Percentiles rank a stretch among this genome's conserved stretches.
phyloP scores from a whole-genome alignment of 2,888 invertebrate genomes.

The Halictus ligatus region DNA sequence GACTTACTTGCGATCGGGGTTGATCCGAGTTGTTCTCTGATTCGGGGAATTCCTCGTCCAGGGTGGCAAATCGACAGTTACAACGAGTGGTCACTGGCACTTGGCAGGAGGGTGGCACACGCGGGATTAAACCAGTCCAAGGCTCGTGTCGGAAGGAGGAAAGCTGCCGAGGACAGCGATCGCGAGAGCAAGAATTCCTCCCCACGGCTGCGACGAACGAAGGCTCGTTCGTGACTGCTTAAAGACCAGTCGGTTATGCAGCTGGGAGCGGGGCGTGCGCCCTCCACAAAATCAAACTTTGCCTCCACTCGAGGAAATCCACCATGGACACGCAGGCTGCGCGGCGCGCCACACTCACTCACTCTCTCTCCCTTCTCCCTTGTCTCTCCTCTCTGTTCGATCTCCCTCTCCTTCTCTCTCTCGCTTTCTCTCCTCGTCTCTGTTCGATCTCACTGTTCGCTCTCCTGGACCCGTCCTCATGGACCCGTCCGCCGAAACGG shows the following conservation, averaged over 20 bases:
- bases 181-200: not conserved
- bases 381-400: not conserved
- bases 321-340: constrained; percentile 30
- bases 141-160: not conserved
- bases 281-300: constrained; percentile 71
- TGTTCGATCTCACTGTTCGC: not conserved
- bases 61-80: not conserved
- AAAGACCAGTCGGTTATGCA: constrained; percentile 72
- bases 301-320: constrained; percentile 63
- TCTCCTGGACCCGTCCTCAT: not conserved
- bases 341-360: constrained; percentile 16
- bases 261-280: constrained; percentile 73
- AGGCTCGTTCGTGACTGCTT: constrained; percentile 75
- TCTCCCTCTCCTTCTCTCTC: not conserved
- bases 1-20: constrained; percentile 44
- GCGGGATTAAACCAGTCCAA: not conserved
- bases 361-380: not conserved
- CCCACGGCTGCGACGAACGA: constrained; percentile 64
- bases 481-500: constrained; percentile 23
- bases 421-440: not conserved
- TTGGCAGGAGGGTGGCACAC: not conserved
- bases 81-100: constrained; percentile 30
- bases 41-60: constrained; percentile 31
- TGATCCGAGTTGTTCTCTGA: not conserved
- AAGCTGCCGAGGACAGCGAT: not conserved